Evolutionary conservation across 64 coral and sea anemone genomes (phyloP), one percentile per base, ranked within the genome.

Genomic region (Porites lutea): DNA sequence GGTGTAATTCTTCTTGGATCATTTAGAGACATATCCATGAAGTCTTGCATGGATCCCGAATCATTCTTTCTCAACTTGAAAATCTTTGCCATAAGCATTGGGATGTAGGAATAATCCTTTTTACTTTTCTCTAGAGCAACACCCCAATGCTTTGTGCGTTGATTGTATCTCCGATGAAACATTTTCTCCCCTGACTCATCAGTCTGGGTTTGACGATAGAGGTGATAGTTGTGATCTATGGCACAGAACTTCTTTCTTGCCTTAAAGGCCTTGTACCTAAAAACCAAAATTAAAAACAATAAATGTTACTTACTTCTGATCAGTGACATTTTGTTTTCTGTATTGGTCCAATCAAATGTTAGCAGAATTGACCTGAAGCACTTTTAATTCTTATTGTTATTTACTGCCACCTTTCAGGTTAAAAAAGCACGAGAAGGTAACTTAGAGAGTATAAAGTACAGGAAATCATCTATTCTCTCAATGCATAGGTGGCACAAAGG

Each of bases 181-280:
- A 13, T 74, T 2, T 48, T 71, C 11, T 87, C 18, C 18, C 84
- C 84, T 87, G 68, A 71, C 49, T 87, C 19, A 48, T 72, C 50
- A 73, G 16, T 6, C 48, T 74, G 52, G 3, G 1, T 3, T 20
- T 50, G 43, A 22, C 66, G 50, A 87, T 87, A 47, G 19, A 87
- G 68, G 44, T 87, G 67, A 19, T 87, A 73, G 21, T 73, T 89
- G 13, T 89, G 72, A 46, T 89, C 87, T 58, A 89, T 89, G 19
- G 87, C 73, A 49, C 53, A 65, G 1, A 77, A 58, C 71, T 77
- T 89, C 52, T 89, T 89, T 55, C 87, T 77, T 64, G 58, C 87
- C 61, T 75, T 89, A 52, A 89, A 76, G 9, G 47, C 54, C 72
- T 89, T 89, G 72, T 89, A 89, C 72, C 87, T 89, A 59, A 76